Evolutionary conservation across 2,113 vertebrate species (phyloP).

Genomic region (Platysteira castanea): DNA sequence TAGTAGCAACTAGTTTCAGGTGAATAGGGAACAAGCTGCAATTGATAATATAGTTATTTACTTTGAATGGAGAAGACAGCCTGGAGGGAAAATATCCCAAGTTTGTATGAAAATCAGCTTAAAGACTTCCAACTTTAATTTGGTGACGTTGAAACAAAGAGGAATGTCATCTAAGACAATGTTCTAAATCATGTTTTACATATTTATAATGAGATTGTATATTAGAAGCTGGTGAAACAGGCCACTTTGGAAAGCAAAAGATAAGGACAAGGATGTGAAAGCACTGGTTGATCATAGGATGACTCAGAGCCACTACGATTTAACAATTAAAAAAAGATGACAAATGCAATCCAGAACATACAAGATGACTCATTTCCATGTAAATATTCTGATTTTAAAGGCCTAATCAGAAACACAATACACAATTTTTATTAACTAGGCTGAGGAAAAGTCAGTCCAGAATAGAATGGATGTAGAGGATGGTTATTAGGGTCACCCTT

Average conservation of each 20-base stretch:
- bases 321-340: background rate
- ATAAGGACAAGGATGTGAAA: background rate
- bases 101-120: background rate
- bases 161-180: background rate
- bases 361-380: background rate
- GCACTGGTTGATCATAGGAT: background rate
- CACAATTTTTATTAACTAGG: background rate
- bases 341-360: background rate
- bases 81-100: background rate
- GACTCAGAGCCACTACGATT: background rate
- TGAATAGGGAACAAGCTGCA: background rate
- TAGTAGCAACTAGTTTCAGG: background rate
- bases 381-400: background rate
- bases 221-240: background rate
- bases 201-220: background rate
- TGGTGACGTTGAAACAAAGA: background rate
- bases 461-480: background rate
- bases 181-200: background rate
- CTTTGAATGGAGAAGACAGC: background rate
- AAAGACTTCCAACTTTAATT: background rate
- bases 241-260: background rate
- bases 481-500: background rate
- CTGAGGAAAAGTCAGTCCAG: background rate
- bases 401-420: background rate
- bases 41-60: background rate